Conservation (phyloP, 2,797 vertebrate genomes). For the Uromys caudimaculatus region DNA sequence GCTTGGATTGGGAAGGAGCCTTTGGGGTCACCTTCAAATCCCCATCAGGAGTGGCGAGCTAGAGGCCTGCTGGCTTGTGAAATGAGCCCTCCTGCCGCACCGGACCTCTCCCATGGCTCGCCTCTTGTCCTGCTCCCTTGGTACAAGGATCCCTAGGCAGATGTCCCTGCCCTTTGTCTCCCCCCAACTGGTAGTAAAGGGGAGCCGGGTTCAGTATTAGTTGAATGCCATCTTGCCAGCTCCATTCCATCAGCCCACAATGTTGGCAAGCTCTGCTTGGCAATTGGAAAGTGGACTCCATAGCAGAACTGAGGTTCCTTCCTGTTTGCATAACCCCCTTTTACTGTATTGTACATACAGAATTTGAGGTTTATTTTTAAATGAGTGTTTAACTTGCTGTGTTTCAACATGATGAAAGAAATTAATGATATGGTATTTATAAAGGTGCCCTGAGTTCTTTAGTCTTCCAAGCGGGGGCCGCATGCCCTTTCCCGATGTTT, state of each 20-base stretch:
- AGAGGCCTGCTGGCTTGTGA: conserved; percentile 84
- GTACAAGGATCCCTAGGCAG: conserved; percentile 25
- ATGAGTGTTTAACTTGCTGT: conserved; percentile 88
- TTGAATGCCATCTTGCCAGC: conserved; percentile 80
- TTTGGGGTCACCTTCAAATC: not conserved
- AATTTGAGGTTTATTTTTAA: conserved; percentile 90
- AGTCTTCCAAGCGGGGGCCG: conserved; percentile 77
- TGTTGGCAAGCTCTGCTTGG: conserved; percentile 68
- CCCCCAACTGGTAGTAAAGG: not conserved
- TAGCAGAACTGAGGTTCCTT: conserved; percentile 66
- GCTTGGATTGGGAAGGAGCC: conserved; percentile 56
- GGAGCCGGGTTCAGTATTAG: conserved; percentile 63
- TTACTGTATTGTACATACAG: conserved; percentile 88
- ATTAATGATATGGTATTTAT: conserved; percentile 84
- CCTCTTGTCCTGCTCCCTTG: not conserved
- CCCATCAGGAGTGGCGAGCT: conserved; percentile 61
- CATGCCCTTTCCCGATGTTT: not conserved
- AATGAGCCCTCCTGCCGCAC: conserved; percentile 83
- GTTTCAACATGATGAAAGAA: conserved; percentile 84
- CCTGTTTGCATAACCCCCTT: conserved; percentile 84
- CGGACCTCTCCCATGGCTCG: conserved; percentile 71
- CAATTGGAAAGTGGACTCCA: conserved; percentile 58
- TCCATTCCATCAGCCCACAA: conserved; percentile 64
- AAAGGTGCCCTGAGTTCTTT: conserved; percentile 83
- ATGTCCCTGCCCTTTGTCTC: conserved; percentile 43